phyloP scores from a whole-genome alignment of 2,888 invertebrate genomes.

The Herminia tarsipennalis region DNA sequence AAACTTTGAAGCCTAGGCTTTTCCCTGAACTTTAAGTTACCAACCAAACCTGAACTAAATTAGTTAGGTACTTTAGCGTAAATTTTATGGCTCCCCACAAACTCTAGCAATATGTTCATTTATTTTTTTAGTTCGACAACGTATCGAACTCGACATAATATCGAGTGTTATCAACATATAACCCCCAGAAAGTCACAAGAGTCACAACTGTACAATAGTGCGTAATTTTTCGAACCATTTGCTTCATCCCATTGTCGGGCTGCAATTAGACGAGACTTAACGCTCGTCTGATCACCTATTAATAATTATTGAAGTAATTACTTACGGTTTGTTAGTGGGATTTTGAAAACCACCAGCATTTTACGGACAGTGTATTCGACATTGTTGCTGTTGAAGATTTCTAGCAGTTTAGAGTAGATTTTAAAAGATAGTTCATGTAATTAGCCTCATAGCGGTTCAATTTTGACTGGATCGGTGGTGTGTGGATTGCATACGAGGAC shows the following conservation, averaged over 20 bases:
- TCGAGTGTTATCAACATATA: constrained; percentile 19
- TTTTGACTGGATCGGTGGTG: no score
- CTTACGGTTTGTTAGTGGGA: constrained; percentile 39
- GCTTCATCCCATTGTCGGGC: constrained; percentile 53
- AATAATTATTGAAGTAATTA: constrained; percentile 58
- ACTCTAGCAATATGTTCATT: no score
- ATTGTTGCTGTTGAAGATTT: constrained; percentile 9
- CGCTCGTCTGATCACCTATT: constrained; percentile 56
- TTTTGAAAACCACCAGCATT: constrained; percentile 16
- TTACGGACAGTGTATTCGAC: constrained; percentile 4
- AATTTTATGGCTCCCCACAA: no score
- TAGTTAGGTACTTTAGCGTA: no score
- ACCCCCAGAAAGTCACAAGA: constrained; percentile 25
- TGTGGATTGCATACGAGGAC: no score
- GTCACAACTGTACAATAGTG: constrained; percentile 57
- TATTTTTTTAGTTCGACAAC: no score
- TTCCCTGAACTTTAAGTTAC: no score
- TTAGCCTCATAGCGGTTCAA: no score
- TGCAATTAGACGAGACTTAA: constrained; percentile 57
- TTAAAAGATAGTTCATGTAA: background rate
- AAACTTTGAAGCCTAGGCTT: no score
- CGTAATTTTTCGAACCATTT: constrained; percentile 77
- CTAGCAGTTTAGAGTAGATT: constrained; percentile 9
- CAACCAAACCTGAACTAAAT: no score
- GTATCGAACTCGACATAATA: constrained; percentile 13